Evolutionary conservation across 1,140 invertebrate genomes (phyloP).

Genomic region (Listronotus bonariensis): DNA sequence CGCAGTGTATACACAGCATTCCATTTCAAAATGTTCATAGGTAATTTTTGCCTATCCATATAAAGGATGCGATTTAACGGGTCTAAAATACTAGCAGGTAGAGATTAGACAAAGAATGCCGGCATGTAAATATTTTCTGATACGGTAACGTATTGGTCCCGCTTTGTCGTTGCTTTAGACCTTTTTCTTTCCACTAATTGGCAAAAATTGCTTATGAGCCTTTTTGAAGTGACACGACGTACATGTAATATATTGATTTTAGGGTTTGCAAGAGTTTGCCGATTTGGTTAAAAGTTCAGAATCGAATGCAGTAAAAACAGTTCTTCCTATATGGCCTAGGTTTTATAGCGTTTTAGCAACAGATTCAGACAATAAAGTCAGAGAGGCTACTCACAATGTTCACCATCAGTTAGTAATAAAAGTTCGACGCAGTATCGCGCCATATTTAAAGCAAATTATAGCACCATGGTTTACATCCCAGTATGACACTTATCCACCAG

Average conservation of each 20-base stretch:
- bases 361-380: constrained; percentile 78
- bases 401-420: constrained; percentile 69
- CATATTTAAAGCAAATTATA: constrained; percentile 75
- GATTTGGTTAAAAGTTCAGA: constrained; percentile 67
- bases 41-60: neutral
- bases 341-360: constrained; percentile 73
- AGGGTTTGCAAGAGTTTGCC: constrained; percentile 81
- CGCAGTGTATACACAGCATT: too few species aligned
- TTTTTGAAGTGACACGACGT: neutral
- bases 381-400: constrained; percentile 74
- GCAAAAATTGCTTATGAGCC: neutral
- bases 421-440: constrained; percentile 75
- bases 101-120: too few species aligned
- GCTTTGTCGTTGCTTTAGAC: too few species aligned
- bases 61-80: neutral
- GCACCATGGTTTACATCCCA: constrained; percentile 78
- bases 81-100: neutral
- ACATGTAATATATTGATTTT: constrained; percentile 27
- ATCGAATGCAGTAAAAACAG: constrained; percentile 64
- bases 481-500: constrained; percentile 80
- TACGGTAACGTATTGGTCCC: too few species aligned
- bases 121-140: too few species aligned
- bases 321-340: constrained; percentile 79
- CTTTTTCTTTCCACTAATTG: too few species aligned
- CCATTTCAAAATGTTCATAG: too few species aligned